Base-by-base conservation (phyloP, 2,888 invertebrate genomes). In the Hyposoter dolosus region DNA sequence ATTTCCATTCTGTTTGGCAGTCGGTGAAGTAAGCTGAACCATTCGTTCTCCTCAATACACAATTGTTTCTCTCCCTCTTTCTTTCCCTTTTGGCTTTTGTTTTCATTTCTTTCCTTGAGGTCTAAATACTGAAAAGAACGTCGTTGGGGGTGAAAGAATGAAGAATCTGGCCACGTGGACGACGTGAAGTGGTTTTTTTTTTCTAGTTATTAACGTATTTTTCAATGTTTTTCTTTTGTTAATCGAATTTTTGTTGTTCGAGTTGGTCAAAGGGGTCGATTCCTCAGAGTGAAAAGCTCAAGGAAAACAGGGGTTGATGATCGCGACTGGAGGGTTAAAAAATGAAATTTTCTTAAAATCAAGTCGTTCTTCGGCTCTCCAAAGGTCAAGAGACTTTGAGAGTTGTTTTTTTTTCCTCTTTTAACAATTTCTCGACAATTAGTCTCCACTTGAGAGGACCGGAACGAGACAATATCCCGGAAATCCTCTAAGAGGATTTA, bases 401-500 rank as follows among this genome's bases (percentile, higher is more conserved):
- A 19, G 23, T 43, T 43, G 43, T 43, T 43, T 19, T 40, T 15
- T 28, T 66, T 19, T 40, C 6, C 0, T 32, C 19, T 32, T 69
- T 47, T 15, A 15, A 19, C 47, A 69, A 47, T 47, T 47, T 69
- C 28, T 69, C 47, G 12, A 47, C 69, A 69, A 47, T 69, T 69
- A 47, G 17, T 60, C 45, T 43, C 23, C 43, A 43, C 47, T 69
- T 45, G 47, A 69, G 47, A 28, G 47, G 9, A 12, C 28, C 10
- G 28, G 28, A 69, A 47, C 28, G 15, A 15, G 45, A 47, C 43
- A 47, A 47, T 69, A 69, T 47, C 69, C 17, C 45, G 69, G 23
- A 63, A 75, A 75, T 45, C 75, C 28, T 75, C 28, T 75, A 75
- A 75, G 75, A 75, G 75, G 75, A 75, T 75, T 75, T 17, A 19